Percentiles rank a stretch among this genome's conserved stretches.
Evolutionary conservation across 2,113 vertebrate species (phyloP).

Genomic region (Chloropsis hardwickii): DNA sequence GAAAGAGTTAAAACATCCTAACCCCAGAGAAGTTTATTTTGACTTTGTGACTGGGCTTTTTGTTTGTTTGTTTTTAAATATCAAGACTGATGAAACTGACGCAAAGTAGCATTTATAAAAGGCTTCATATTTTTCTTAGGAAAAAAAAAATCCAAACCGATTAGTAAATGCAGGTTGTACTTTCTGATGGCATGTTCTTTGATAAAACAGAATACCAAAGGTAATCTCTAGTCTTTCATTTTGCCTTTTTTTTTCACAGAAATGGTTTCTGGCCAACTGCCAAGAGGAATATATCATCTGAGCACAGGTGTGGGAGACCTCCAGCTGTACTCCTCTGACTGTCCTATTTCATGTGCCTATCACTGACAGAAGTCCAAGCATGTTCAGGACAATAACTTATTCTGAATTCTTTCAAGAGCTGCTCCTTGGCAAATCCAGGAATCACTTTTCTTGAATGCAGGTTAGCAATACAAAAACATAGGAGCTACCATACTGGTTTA

Average conservation of each 20-base stretch:
- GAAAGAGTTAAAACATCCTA: not conserved
- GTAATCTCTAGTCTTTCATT: not conserved
- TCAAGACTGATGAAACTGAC: not conserved
- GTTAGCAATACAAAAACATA: not conserved
- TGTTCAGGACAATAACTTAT: not conserved
- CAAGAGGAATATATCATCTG: not conserved
- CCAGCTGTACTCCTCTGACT: not conserved
- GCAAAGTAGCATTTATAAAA: not conserved
- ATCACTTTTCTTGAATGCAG: not conserved
- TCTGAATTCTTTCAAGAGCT: not conserved
- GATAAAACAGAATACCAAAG: not conserved
- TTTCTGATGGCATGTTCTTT: not conserved
- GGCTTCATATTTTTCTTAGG: not conserved
- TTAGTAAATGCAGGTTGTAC: not conserved
- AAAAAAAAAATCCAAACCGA: not conserved
- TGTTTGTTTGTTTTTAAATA: not conserved
- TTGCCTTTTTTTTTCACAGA: not conserved
- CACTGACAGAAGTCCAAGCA: accelerated
- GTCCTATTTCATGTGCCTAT: not conserved
- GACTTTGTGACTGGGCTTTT: not conserved
- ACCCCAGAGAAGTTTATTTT: not conserved
- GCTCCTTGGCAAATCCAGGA: not conserved
- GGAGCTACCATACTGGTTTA: not conserved
- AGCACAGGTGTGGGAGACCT: not conserved
- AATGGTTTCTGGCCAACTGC: not conserved